Percentiles rank a stretch among this genome's conserved stretches.
These are phyloP conservation scores for Hormaphis cornu DNA, from an alignment of 1,140 invertebrate genomes.

Conservation along the genomic window DNA sequence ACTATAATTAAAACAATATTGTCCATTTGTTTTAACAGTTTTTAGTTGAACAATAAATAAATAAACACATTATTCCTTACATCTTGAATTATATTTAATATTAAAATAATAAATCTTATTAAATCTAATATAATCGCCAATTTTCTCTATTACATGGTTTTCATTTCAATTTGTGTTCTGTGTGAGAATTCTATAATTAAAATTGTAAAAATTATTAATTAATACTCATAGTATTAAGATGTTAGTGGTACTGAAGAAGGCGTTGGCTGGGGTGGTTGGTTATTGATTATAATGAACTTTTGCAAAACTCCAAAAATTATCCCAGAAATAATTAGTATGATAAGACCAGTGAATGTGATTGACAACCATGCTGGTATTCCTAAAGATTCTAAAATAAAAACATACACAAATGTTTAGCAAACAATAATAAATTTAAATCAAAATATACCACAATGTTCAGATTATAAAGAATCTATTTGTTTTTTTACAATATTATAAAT, in stretches of 20 bases:
- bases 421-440: too few relatives aligned
- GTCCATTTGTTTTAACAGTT: background rate
- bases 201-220: too few relatives aligned
- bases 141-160: too few relatives aligned
- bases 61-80: background rate
- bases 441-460: too few relatives aligned
- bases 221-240: too few relatives aligned
- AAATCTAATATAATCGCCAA: too few relatives aligned
- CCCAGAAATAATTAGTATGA: conserved; percentile 9
- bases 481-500: too few relatives aligned
- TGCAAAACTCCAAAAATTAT: conserved; percentile 25
- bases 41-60: background rate
- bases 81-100: background rate
- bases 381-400: conserved; percentile 16
- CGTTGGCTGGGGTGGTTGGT: conserved; percentile 16
- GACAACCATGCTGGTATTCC: conserved; percentile 32
- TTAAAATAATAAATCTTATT: background rate
- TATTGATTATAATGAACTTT: conserved; percentile 27
- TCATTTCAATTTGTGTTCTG: too few relatives aligned
- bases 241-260: conserved; percentile 2
- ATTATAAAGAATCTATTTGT: too few relatives aligned
- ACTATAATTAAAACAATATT: background rate
- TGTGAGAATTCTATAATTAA: too few relatives aligned
- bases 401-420: too few relatives aligned
- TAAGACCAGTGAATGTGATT: conserved; percentile 16